phyloP scores from a whole-genome alignment of 2,888 invertebrate species.

The Drosophila kanekoi region DNA sequence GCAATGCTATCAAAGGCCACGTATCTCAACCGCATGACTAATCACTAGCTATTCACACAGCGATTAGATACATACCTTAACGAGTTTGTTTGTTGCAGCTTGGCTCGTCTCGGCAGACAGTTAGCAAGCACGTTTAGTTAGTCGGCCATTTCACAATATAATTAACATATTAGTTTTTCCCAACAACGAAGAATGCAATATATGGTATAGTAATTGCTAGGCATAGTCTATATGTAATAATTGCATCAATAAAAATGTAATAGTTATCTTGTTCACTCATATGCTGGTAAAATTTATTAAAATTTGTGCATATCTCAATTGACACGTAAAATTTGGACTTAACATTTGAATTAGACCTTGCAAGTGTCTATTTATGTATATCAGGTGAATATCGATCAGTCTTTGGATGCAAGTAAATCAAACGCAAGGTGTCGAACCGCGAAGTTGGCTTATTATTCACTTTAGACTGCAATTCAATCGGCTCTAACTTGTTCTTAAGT shows the following conservation, averaged over 20 bases:
- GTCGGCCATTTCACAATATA: neutral
- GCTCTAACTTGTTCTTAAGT: no score
- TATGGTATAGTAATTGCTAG: no score
- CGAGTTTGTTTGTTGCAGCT: neutral
- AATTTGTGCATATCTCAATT: neutral
- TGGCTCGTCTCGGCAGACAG: conserved; percentile 6
- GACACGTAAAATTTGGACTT: neutral
- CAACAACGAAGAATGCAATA: neutral
- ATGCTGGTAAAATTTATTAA: no score
- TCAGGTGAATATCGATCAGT: neutral
- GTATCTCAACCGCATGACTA: conserved; percentile 57
- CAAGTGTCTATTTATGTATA: neutral
- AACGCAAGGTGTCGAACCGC: conserved; percentile 27
- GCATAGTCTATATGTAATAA: no score
- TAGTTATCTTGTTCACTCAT: no score
- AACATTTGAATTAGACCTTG: conserved; percentile 3
- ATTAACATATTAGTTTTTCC: neutral
- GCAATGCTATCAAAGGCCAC: conserved; percentile 41
- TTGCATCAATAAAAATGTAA: no score
- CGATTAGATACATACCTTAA: conserved; percentile 19
- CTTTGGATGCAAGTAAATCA: neutral
- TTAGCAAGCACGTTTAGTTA: conserved; percentile 6
- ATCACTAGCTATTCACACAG: conserved; percentile 19
- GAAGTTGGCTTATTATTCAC: neutral
- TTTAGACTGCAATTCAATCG: neutral